Percentiles rank a stretch among this genome's conserved stretches.
Evolutionary conservation across 2,797 vertebrate genomes (phyloP).

Genomic region (Rhynchotus rufescens): DNA sequence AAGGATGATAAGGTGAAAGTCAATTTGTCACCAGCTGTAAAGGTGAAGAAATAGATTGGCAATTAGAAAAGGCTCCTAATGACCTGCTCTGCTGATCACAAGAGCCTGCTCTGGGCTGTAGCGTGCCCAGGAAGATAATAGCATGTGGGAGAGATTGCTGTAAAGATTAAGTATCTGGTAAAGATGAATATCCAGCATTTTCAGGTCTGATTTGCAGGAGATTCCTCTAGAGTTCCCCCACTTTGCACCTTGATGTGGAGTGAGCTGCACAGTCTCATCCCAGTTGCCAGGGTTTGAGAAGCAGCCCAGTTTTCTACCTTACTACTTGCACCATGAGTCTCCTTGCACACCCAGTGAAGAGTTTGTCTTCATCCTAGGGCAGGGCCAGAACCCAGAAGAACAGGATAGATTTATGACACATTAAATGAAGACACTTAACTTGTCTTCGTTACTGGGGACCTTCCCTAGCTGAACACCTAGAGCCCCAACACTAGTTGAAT

Average conservation of each 20-base stretch:
- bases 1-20: slow-evolving; percentile 55
- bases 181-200: neutral
- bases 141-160: neutral
- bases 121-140: neutral
- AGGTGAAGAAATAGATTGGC: slow-evolving; percentile 51
- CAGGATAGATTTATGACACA: neutral
- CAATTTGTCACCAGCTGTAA: slow-evolving; percentile 55
- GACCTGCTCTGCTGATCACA: neutral
- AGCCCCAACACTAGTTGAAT: neutral
- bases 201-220: neutral
- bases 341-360: neutral
- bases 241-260: rapidly evolving
- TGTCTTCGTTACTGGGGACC: neutral
- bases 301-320: neutral
- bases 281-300: neutral
- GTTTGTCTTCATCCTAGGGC: neutral
- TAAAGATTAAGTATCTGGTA: neutral
- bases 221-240: neutral
- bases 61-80: slow-evolving; percentile 41
- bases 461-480: neutral
- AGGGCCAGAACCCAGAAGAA: neutral
- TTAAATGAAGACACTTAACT: neutral
- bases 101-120: slow-evolving; percentile 11
- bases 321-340: neutral
- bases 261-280: neutral